Conservation (phyloP, 2,888 invertebrate species). For the Vesta saturnalis region DNA sequence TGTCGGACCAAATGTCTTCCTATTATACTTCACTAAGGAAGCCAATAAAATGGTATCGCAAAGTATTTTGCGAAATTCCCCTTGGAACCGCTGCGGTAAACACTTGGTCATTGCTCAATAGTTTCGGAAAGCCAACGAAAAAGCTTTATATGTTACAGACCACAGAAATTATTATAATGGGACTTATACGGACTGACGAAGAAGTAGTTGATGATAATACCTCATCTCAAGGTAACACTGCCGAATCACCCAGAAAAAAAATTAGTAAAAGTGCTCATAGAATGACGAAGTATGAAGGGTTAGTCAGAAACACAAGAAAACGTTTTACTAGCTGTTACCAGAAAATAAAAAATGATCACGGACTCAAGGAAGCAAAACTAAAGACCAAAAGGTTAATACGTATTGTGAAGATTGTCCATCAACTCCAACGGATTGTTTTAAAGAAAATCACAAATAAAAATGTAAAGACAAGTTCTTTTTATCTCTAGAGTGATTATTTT, state of each 20-base stretch:
- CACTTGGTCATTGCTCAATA: not conserved
- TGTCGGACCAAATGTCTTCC: slow-evolving; percentile 7
- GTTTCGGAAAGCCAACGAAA: not conserved
- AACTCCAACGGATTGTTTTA: too few species aligned
- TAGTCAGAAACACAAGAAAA: not conserved
- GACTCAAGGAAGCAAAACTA: too few species aligned
- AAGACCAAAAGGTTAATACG: too few species aligned
- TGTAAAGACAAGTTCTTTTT: too few species aligned
- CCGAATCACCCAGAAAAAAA: not conserved
- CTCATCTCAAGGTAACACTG: too few species aligned
- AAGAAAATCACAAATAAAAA: too few species aligned
- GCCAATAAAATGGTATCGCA: slow-evolving; percentile 1
- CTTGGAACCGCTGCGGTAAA: slow-evolving; percentile 3
- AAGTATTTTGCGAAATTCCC: not conserved
- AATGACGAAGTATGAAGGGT: not conserved
- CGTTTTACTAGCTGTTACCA: too few species aligned
- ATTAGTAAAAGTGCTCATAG: not conserved
- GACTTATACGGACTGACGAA: not conserved
- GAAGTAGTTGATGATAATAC: not conserved
- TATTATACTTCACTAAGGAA: slow-evolving; percentile 2
- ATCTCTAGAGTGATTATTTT: too few species aligned
- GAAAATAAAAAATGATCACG: too few species aligned
- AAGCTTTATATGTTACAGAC: not conserved
- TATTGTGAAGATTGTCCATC: too few species aligned
- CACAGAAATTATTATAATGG: not conserved